These are phyloP conservation scores for Phymastichus coffea DNA, from an alignment of 1,140 invertebrate genomes.

Conservation along the genomic window DNA sequence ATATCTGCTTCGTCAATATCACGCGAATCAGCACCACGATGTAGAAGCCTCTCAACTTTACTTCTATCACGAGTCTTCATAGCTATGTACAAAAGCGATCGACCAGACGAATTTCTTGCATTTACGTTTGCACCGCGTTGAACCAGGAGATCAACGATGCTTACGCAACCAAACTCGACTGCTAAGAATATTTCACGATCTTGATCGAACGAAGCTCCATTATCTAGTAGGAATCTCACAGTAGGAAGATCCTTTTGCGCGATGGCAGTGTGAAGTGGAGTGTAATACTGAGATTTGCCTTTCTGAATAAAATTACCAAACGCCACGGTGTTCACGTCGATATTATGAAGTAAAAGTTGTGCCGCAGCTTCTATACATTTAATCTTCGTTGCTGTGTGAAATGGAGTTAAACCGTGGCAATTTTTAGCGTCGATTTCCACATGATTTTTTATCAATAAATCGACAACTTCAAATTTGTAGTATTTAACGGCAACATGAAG, in stretches of 20 bases:
- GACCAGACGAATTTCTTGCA: not conserved
- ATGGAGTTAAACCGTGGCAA: not conserved
- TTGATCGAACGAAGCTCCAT: no score
- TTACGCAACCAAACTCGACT: not conserved
- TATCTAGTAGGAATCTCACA: not conserved
- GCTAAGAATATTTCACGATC: slow-evolving; percentile 8
- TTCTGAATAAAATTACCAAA: slow-evolving; percentile 2
- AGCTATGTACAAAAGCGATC: slow-evolving; percentile 7
- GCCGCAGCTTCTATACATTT: not conserved
- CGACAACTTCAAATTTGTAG: not conserved
- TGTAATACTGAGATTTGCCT: not conserved
- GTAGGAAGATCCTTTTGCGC: not conserved
- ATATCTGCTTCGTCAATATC: not conserved
- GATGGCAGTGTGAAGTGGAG: slow-evolving; percentile 13
- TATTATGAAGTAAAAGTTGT: not conserved
- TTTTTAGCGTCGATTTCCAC: not conserved
- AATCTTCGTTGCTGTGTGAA: slow-evolving; percentile 2
- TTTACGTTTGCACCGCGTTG: slow-evolving; percentile 6
- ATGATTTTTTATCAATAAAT: not conserved
- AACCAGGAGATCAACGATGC: slow-evolving; percentile 1
- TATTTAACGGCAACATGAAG: slow-evolving; percentile 9
- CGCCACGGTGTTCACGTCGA: not conserved
- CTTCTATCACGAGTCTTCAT: not conserved
- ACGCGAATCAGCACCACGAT: not conserved
- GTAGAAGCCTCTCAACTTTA: slow-evolving; percentile 2